These are phyloP conservation scores for Campaea margaritaria DNA, from an alignment of 2,888 invertebrate species.

Conservation along the genomic window DNA sequence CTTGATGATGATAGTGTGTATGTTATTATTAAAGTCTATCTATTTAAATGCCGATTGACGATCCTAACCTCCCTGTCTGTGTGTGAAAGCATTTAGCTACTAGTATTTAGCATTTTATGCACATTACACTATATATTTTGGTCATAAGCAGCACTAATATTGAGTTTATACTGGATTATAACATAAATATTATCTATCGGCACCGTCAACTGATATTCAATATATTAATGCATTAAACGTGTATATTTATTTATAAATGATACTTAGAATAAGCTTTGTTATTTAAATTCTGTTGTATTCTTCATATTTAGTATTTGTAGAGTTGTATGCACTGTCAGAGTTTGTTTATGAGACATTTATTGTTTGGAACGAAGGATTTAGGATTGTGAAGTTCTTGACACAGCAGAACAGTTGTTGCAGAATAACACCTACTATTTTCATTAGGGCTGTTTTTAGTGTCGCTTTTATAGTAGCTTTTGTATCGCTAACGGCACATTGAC, in stretches of 20 bases:
- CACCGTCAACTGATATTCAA: constrained; percentile 33
- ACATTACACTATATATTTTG: constrained; percentile 6
- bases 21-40: constrained; percentile 2
- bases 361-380: constrained; percentile 54
- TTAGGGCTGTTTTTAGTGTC: constrained; percentile 19
- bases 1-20: constrained; percentile 1
- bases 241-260: constrained; percentile 42
- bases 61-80: constrained; percentile 9
- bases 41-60: constrained; percentile 5
- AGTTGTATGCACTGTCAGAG: constrained; percentile 41
- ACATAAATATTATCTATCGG: constrained; percentile 4
- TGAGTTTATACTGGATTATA: constrained; percentile 11
- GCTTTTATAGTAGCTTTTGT: constrained; percentile 40
- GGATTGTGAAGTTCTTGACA: constrained; percentile 65
- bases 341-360: constrained; percentile 36
- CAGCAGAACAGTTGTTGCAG: constrained; percentile 46
- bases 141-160: constrained; percentile 11
- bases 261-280: constrained; percentile 44
- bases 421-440: constrained; percentile 23
- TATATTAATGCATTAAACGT: constrained; percentile 5
- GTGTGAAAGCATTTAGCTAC: constrained; percentile 21
- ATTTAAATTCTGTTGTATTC: constrained; percentile 44
- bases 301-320: constrained; percentile 45
- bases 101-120: constrained; percentile 26
- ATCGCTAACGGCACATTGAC: constrained; percentile 21